Evolutionary conservation across 2,888 invertebrate genomes (phyloP).

Genomic region (Cyrtodaria siliqua): DNA sequence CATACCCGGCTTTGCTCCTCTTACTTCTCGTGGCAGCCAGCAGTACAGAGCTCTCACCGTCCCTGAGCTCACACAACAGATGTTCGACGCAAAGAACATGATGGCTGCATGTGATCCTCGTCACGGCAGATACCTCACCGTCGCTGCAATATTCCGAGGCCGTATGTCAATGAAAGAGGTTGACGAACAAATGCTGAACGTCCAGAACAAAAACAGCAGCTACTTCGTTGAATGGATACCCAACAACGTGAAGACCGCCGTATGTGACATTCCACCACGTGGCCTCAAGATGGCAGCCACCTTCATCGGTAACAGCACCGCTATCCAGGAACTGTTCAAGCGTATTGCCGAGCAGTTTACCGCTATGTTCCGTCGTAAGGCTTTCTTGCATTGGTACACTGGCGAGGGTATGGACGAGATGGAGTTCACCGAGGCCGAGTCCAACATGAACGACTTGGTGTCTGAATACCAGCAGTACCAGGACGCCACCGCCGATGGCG

Average conservation of each 20-base stretch:
- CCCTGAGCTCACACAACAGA: slow-evolving; percentile 94
- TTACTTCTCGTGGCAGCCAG: slow-evolving; percentile 95
- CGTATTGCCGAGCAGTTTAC: slow-evolving; percentile 87
- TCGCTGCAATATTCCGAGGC: slow-evolving; percentile 84
- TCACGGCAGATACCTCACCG: slow-evolving; percentile 82
- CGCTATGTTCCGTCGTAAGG: slow-evolving; percentile 98
- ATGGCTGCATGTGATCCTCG: slow-evolving; percentile 82
- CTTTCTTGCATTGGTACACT: slow-evolving; percentile 99
- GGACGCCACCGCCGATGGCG: slow-evolving; percentile 88
- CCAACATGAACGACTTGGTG: slow-evolving; percentile 92
- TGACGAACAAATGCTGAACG: slow-evolving; percentile 96
- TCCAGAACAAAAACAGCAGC: slow-evolving; percentile 96
- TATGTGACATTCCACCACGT: slow-evolving; percentile 96
- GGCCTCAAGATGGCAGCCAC: slow-evolving; percentile 96
- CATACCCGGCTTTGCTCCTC: slow-evolving; percentile 95
- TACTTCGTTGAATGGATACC: slow-evolving; percentile 97
- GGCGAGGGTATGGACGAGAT: slow-evolving; percentile 99
- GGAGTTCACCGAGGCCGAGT: slow-evolving; percentile 94
- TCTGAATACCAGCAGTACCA: slow-evolving; percentile 81
- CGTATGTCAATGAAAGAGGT: slow-evolving; percentile 89
- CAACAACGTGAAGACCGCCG: slow-evolving; percentile 95
- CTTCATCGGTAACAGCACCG: slow-evolving; percentile 90
- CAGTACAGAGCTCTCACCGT: slow-evolving; percentile 90
- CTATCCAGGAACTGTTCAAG: slow-evolving; percentile 82
- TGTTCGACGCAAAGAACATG: slow-evolving; percentile 97